Evolutionary conservation across 64 coral and sea anemone species (phyloP), one percentile per base, ranked within the genome.

Genomic region (Platygyra sinensis): DNA sequence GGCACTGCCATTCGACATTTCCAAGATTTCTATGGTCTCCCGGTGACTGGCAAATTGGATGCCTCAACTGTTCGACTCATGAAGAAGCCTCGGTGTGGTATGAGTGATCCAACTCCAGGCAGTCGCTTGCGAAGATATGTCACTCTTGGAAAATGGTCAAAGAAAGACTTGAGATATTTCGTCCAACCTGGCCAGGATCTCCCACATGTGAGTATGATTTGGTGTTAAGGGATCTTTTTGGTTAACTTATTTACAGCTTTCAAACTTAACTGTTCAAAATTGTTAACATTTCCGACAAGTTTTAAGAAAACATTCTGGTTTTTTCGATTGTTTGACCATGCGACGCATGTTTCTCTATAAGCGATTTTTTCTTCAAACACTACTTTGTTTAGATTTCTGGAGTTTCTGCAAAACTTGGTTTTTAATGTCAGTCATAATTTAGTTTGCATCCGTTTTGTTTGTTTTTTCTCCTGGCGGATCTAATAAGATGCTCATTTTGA

Each of bases 61-160:
- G 30, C 51, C 8, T 78, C 75, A 15, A 98, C 95, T 15, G 12
- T 94, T 17, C 63, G 30, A 5, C 73, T 86, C 24, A 98, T 98
- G 92, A 94, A 86, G 61, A 98, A 94, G 30, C 86, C 92, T 3
- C 85, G 96, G 46, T 98, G 96, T 49, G 96, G 96, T 67, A 72
- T 94, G 17, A 31, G 85, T 60, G 96, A 98, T 46, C 83, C 69
- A 1, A 85, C 17, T 18, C 86, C 64, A 33, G 92, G 89, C 1
- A 55, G 42, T 18, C 36, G 86, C 52, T 57, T 24, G 31, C 85
- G 84, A 13, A 75, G 86, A 30, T 92, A 82, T 50, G 64, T 25
- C 7, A 82, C 67, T 13, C 5, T 12, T 4, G 33, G 51, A 8
- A 42, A 42, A 78, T 78, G 76, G 76, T 2, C 5, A 20, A 69